These are phyloP conservation scores for Ariolimax columbianus DNA, from an alignment of 2,888 invertebrate genomes.

Conservation along the genomic window DNA sequence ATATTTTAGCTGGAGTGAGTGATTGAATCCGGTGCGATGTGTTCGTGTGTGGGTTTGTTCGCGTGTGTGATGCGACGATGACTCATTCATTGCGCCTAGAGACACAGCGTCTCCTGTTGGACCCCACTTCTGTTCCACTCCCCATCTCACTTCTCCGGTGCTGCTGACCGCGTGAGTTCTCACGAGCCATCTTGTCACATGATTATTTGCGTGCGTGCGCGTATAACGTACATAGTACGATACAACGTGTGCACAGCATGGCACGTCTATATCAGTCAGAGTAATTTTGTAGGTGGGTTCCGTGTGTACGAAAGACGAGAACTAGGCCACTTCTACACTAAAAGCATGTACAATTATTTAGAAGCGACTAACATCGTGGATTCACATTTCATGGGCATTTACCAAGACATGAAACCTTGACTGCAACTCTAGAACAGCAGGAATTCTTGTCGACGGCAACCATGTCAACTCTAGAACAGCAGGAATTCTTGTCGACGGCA, in stretches of 20 bases:
- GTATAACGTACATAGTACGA: neutral
- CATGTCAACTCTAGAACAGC: too few relatives aligned
- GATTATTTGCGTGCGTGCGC: neutral
- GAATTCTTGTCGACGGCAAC: too few relatives aligned
- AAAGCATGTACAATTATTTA: neutral
- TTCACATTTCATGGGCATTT: too few relatives aligned
- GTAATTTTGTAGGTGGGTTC: neutral
- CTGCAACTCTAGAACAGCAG: too few relatives aligned
- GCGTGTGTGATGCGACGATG: conserved; percentile 43
- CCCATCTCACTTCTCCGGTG: neutral
- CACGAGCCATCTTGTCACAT: conserved; percentile 14
- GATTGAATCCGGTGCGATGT: conserved; percentile 24
- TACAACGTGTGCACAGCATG: too few relatives aligned
- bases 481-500: too few relatives aligned
- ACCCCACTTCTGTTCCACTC: neutral
- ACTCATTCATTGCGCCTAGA: conserved; percentile 40
- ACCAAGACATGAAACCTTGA: too few relatives aligned
- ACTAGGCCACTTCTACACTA: neutral
- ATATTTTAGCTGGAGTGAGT: conserved; percentile 25
- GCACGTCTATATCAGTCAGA: too few relatives aligned
- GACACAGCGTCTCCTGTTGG: conserved; percentile 11
- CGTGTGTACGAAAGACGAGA: neutral
- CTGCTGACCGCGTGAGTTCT: neutral
- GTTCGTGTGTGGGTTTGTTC: conserved; percentile 41
- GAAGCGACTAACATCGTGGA: too few relatives aligned